phyloP scores from a whole-genome alignment of 2,797 vertebrate genomes.

The Fringilla coelebs region DNA sequence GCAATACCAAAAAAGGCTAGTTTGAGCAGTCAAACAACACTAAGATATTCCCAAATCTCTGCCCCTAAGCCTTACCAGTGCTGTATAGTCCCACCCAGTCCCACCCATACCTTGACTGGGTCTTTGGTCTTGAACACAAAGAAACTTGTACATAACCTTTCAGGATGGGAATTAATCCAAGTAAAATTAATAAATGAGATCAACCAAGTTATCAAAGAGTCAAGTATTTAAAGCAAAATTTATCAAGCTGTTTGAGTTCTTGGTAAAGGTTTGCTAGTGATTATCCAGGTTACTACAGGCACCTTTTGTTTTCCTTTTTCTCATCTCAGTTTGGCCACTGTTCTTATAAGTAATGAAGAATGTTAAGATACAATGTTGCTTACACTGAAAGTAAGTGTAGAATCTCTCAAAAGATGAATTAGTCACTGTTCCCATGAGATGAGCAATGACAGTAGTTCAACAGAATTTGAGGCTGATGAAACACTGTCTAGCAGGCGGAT shows the following conservation, averaged over 20 bases:
- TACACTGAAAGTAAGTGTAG: background rate
- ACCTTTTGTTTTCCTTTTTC: background rate
- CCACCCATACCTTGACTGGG: accelerated
- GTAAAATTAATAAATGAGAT: background rate
- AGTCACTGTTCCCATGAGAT: background rate
- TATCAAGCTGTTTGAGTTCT: background rate
- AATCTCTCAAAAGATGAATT: background rate
- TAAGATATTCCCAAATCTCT: background rate
- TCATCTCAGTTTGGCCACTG: background rate
- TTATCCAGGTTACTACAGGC: background rate
- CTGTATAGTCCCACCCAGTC: background rate
- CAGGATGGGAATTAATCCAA: background rate
- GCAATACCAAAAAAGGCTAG: background rate
- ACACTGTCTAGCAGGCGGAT: background rate
- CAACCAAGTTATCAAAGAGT: background rate
- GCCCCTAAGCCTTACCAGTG: background rate
- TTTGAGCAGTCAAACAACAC: background rate
- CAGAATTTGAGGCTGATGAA: background rate
- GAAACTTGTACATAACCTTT: background rate
- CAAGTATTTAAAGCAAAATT: background rate
- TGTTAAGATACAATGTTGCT: accelerated
- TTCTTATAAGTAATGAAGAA: background rate
- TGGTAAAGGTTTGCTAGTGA: background rate
- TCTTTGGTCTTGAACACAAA: background rate
- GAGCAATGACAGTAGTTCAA: background rate